Evolutionary conservation across 2,888 invertebrate genomes (phyloP), one percentile per base, ranked within the genome.

Genomic region (Petrolisthes manimaculis): DNA sequence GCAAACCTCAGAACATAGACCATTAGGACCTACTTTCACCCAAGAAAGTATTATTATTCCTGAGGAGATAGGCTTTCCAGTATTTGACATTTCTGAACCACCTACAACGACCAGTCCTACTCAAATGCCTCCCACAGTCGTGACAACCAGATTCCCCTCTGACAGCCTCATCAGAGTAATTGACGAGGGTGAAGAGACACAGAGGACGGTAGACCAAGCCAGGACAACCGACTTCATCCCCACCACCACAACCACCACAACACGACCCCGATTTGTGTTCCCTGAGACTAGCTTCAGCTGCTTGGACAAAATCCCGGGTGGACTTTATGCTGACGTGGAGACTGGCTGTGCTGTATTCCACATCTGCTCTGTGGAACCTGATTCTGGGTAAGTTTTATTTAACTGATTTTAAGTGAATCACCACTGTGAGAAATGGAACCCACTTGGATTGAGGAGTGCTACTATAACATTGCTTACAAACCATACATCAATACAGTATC

Each of bases 331-430:
- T 5, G 93, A 93, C 86, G 91, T 92, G 5, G 92, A 92, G 86
- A 91, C 92, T 24, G 92, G 92, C 84, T 93, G 93, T 86, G 92
- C 91, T 79, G 91, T 92, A n/a, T 93, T 93, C 90, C 93, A 93
- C 89, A 93, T 93, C 88, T 93, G 93, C 90, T 92, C 92, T 1
- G 92, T 92, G 89, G 92, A 92, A 74, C 89, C 87, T 0, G 83
- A 89, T 56, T 79, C 82, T 8, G 87, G 90, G 89, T 91, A 53
- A 83, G 90, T 83, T 37, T 37, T 37, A 37, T 54, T 5, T 5
- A 56, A 18, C 9, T 37, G 37, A 37, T 37, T 37, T 37, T 37
- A 37, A 37, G 37, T 37, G 37, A 37, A 37, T 37, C 37, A 37
- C 37, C 37, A 37, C 37, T 37, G 37, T 37, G 37, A 37, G 37